Base-by-base conservation (phyloP, 2,888 invertebrate genomes). In the Ptychoptera albimana region DNA sequence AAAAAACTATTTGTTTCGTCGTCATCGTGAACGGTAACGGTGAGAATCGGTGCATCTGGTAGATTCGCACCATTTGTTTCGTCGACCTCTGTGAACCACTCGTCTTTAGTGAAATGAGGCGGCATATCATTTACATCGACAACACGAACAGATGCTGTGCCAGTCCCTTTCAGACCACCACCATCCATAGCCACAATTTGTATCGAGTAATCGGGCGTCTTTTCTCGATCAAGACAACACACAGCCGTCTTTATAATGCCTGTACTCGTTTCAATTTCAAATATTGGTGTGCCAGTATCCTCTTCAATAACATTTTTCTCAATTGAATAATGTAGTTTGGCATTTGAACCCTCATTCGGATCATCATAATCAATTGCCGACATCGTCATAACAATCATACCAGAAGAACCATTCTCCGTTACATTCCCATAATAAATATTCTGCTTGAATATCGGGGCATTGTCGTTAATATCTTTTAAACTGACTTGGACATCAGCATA, bases 101-200 rank as follows among this genome's bases (percentile, higher is more conserved):
- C 67, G 31, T 64, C 63, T 51, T 72, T 71, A 8, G 64, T 70
- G 50, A 67, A 71, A 43, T 63, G 60, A 1, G 75, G 75, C 11
- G 70, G 68, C 64, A 73, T 73, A 57, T 76, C 75, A 57, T 75
- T 75, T 49, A 71, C 63, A 55, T 75, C 75, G 48, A 61, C 63
- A 30, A 77, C 68, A 50, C 62, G 59, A 35, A 73, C 69, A 11
- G 63, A 64, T 11, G 72, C 64, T 10, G 70, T 70, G 11, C 70
- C 72, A 15, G 71, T 71, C 10, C 73, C 72, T 58, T 68, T 68
- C 29, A 67, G 54, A 37, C 66, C 67, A 31, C 68, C 68, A 15
- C 68, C 68, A 53, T 68, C 68, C 56, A 66, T 66, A 31, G 68
- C 68, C 8, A 67, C 68, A 42, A 68, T 65, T 56, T 68, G 68